Evolutionary conservation across 1,140 invertebrate genomes (phyloP).

Genomic region (Sycophila sp.): DNA sequence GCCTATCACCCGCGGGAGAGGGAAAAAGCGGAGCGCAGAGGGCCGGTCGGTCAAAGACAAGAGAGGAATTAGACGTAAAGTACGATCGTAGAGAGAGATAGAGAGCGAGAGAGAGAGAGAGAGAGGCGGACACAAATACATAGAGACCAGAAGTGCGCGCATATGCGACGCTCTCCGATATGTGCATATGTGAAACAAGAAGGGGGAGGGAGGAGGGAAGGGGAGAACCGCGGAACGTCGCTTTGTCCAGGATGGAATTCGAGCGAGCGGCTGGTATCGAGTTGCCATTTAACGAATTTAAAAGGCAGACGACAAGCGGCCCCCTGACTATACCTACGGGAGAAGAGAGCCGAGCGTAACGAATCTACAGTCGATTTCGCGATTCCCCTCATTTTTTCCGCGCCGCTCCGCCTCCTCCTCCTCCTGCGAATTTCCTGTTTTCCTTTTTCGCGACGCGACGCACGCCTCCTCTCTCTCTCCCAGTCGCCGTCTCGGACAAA

Average conservation of each 20-base stretch:
- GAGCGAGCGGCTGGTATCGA: constrained; percentile 49
- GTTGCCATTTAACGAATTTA: constrained; percentile 37
- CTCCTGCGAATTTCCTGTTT: constrained; percentile 10
- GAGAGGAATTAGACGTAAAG: neutral
- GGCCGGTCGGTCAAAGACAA: neutral
- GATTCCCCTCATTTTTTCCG: too few relatives aligned
- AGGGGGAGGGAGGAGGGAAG: neutral
- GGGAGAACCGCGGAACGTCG: neutral
- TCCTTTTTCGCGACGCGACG: constrained; percentile 4
- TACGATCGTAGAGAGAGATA: neutral
- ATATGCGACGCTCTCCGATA: neutral
- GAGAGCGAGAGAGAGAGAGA: too few relatives aligned
- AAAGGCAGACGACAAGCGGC: constrained; percentile 32
- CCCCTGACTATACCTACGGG: neutral
- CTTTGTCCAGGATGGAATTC: constrained; percentile 42
- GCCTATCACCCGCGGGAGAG: neutral
- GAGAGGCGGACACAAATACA: neutral
- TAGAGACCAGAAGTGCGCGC: neutral
- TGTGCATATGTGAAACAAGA: neutral
- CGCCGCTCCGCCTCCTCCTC: neutral
- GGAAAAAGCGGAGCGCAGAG: neutral
- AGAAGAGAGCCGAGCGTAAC: constrained; percentile 19
- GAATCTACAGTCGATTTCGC: constrained; percentile 17
- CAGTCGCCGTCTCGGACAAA: neutral
- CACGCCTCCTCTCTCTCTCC: neutral